Conservation (phyloP, 30 jellyfish, hydroid and myxozoan species). For the Pelagia noctiluca region DNA sequence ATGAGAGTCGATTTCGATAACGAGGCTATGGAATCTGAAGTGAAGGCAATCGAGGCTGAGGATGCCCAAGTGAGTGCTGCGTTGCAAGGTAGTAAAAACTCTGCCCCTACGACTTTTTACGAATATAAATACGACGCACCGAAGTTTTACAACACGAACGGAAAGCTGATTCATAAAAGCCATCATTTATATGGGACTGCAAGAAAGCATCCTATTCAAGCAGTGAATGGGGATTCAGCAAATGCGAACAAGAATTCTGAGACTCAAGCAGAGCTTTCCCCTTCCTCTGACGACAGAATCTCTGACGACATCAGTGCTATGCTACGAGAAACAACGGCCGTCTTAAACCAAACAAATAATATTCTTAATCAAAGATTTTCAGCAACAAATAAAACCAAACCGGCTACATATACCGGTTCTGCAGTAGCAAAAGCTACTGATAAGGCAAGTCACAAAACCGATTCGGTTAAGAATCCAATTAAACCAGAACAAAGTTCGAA, state of each 20-base stretch:
- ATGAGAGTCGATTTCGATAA: conserved; percentile 67
- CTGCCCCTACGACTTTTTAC: conserved; percentile 7
- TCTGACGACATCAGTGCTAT: conserved; percentile 60
- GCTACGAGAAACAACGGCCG: conserved; percentile 64
- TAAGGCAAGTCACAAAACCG: no score
- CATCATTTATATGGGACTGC: neutral
- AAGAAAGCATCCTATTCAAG: neutral
- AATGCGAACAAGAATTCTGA: neutral
- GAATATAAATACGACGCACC: conserved; percentile 61
- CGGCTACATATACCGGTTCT: no score
- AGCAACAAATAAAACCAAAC: neutral
- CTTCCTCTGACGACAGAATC: neutral
- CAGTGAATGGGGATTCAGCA: neutral
- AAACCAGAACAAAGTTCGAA: no score
- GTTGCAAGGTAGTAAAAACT: conserved; percentile 22
- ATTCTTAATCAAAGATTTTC: conserved; percentile 33
- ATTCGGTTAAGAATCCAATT: no score
- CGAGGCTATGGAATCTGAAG: conserved; percentile 73
- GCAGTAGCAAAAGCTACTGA: no score
- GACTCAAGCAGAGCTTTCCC: neutral
- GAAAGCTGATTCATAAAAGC: neutral
- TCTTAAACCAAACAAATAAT: conserved; percentile 59
- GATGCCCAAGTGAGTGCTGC: conserved; percentile 50
- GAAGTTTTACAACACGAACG: neutral
- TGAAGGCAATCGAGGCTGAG: conserved; percentile 50